Conservation (phyloP, 2,113 vertebrate species). For the Gallinago paraguaiae region DNA sequence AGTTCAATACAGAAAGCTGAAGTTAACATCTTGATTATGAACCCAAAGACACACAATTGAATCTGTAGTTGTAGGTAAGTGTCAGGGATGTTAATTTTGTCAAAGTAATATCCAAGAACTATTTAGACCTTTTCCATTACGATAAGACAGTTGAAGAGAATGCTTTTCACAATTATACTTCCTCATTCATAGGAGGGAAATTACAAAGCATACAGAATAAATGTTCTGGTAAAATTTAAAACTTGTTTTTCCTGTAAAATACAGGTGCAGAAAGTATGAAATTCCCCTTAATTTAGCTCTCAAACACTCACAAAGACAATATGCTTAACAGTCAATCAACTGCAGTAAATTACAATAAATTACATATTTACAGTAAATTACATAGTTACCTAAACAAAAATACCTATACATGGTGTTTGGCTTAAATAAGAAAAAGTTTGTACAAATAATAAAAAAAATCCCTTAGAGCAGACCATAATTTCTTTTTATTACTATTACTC, state of each 20-base stretch:
- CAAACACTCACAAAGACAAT: not conserved
- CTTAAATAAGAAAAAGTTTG: not conserved
- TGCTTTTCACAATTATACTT: not conserved
- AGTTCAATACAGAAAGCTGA: not conserved
- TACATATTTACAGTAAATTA: no score
- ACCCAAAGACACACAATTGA: fast-evolving
- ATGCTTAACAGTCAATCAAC: not conserved
- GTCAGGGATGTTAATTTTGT: not conserved
- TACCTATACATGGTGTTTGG: not conserved
- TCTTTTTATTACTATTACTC: not conserved
- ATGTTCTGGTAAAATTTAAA: not conserved
- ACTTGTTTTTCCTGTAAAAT: not conserved
- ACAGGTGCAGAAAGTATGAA: not conserved
- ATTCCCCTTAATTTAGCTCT: not conserved
- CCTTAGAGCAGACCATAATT: not conserved
- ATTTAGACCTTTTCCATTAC: not conserved
- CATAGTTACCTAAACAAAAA: not conserved
- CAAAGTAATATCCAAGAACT: not conserved
- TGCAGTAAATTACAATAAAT: not conserved
- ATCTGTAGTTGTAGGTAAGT: not conserved
- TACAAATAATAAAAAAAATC: not conserved
- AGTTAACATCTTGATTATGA: not conserved
- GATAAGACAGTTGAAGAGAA: not conserved
- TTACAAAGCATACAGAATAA: not conserved
- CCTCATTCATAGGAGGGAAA: not conserved